Evolutionary conservation across 2,797 vertebrate genomes (phyloP), one percentile per base, ranked within the genome.

Genomic region (Hemitrygon akajei): DNA sequence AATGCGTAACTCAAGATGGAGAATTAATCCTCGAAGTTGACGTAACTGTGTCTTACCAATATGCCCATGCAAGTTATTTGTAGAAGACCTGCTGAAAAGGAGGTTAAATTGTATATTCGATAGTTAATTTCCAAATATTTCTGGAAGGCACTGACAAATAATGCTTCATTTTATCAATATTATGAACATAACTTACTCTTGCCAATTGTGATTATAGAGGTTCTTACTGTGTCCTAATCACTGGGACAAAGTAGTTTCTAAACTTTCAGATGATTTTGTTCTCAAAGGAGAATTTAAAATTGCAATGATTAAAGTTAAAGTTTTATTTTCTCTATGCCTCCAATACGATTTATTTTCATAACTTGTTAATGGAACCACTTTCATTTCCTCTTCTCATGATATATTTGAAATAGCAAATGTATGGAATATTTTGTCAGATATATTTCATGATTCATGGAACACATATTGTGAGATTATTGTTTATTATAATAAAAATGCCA

Each of bases 401-500:
- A 7, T 69, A 89, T 89, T 89, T 89, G 63, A 18, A 37, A 9
- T 34, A 34, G 30, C 18, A 60, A 86, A 30, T 12, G 25, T 86
- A 86, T 60, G 58, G 60, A 89, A 69, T 37, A 89, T 89, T 9
- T 12, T 0, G 18, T 22, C 34, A 34, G 60, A 69, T 37, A 37
- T 37, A 66, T 66, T 16, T 92, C 40, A 73, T 75, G 71, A 73
- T 92, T 92, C 40, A 56, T 30, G 27, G 40, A 56, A 75, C 11
- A 92, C 22, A 75, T 73, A 73, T 93, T 91, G 73, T 2, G 63
- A 93, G 40, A 73, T 93, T 47, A 92, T 73, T 56, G 71, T 93
- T 76, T 76, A 58, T 56, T 47, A 76, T 86, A 60, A 47, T 93
- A 37, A 91, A 71, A 91, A 47, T 76, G 40, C 40, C 71, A 47